phyloP scores from a whole-genome alignment of 2,113 vertebrate species.

The Lepisosteus oculatus region DNA sequence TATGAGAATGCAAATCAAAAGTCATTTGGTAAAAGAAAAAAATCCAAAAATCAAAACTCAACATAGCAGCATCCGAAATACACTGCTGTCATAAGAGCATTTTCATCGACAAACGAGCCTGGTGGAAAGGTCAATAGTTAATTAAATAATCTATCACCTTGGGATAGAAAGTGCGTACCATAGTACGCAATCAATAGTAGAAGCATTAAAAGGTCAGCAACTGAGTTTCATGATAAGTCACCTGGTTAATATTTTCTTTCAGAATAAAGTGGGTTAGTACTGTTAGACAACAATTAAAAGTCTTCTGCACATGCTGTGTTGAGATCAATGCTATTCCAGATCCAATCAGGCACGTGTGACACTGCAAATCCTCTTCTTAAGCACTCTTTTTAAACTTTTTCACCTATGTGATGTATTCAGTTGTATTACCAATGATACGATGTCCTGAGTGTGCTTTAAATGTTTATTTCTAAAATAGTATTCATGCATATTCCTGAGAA shows the following conservation, averaged over 20 bases:
- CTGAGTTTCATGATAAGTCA: constrained; percentile 80
- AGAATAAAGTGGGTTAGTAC: constrained; percentile 29
- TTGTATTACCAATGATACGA: no score
- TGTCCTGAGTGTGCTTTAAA: no score
- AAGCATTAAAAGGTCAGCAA: constrained; percentile 97
- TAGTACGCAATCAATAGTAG: constrained; percentile 87
- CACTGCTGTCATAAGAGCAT: constrained; percentile 78
- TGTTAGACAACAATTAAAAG: constrained; percentile 24
- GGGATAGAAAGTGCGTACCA: constrained; percentile 82
- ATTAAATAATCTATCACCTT: constrained; percentile 99
- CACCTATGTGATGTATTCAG: no score
- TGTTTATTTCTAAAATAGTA: no score
- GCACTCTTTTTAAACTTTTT: no score
- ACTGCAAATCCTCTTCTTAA: no score
- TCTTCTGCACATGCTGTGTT: constrained; percentile 1
- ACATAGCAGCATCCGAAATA: constrained; percentile 70
- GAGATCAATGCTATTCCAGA: background rate
- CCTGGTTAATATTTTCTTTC: constrained; percentile 64
- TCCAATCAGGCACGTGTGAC: no score
- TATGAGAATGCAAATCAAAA: constrained; percentile 48
- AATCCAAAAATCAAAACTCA: constrained; percentile 69
- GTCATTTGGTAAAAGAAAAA: constrained; percentile 40
- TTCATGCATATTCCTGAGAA: no score
- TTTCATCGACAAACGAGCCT: constrained; percentile 90
- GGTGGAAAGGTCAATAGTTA: constrained; percentile 99